Evolutionary conservation across 2,113 vertebrate genomes (phyloP), one percentile per base, ranked within the genome.

Genomic region (Salvelinus sp.): DNA sequence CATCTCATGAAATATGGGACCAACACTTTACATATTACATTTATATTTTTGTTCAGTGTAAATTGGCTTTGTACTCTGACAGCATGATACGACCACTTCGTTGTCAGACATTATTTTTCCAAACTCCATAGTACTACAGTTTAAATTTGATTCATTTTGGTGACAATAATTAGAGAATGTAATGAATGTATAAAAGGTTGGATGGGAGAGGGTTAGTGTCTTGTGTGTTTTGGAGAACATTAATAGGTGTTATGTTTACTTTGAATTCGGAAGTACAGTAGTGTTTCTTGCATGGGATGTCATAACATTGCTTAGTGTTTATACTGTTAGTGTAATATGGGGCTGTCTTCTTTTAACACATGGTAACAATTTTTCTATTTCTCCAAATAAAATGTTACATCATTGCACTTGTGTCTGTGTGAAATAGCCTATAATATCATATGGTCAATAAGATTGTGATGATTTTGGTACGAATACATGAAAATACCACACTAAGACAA

Each of bases 331-430:
- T 30, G 5, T 20, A 62, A 62, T 62, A 62, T 62, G 30, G 28
- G 18, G 1, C 18, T 33, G 66, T 20, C 27, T 33, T 67, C 16
- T 12, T 66, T 68, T 68, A 68, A 68, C 66, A 67, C 64, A 30
- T 33, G 20, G 65, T 38, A 68, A 68, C 66, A 6, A n/a, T 68
- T 68, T 68, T 68, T 38, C 65, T 7, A 38, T 68, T 30, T 68
- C 66, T 68, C 30, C 10, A 68, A 68, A 68, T 68, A 68, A 68
- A 68, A 38, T 68, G 13, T 68, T 68, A 68, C 20, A 44, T 68
- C 66, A 9, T 68, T 68, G 28, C 28, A 38, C 28, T 0, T 33
- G 27, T 68, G n/a, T 57, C 18, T 57, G 4, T 66, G 64, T 66
- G 14, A 2, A 7, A 66, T 66, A 44, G 38, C 4, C 13, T 18